Conservation (phyloP, 2,113 vertebrate species). For the Tympanuchus pallidicinctus region DNA sequence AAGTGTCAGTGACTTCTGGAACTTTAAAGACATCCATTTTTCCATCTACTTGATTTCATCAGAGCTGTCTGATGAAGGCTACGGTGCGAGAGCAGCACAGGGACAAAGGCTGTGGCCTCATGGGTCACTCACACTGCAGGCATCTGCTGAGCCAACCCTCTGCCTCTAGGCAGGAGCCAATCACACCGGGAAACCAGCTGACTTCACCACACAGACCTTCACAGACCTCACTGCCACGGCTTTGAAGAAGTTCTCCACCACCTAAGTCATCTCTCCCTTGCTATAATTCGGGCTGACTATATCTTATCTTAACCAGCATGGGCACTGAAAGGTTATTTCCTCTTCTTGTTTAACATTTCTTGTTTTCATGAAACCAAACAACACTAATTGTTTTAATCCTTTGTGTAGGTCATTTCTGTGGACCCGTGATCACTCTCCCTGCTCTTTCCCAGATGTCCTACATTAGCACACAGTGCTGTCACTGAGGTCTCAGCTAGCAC, state of each 20-base stretch:
- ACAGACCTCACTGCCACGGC: neutral
- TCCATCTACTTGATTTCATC: neutral
- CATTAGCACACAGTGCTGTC: neutral
- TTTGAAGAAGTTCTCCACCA: neutral
- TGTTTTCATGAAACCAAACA: neutral
- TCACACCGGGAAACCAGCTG: neutral
- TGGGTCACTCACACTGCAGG: neutral
- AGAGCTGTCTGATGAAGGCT: neutral
- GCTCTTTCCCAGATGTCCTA: neutral
- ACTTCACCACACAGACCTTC: neutral
- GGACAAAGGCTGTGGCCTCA: neutral
- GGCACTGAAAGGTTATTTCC: neutral
- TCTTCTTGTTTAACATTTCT: neutral
- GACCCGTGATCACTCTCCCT: neutral
- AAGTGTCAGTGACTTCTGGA: constrained; percentile 20
- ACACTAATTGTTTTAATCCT: neutral
- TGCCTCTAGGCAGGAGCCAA: neutral
- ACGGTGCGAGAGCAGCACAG: neutral
- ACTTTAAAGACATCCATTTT: neutral
- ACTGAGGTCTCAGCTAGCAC: neutral
- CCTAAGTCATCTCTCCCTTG: neutral
- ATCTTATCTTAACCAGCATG: neutral
- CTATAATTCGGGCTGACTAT: neutral
- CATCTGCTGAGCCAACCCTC: neutral
- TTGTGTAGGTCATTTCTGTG: neutral